phyloP scores from a whole-genome alignment of 2,113 vertebrate species.

The Cyanocitta stelleri region DNA sequence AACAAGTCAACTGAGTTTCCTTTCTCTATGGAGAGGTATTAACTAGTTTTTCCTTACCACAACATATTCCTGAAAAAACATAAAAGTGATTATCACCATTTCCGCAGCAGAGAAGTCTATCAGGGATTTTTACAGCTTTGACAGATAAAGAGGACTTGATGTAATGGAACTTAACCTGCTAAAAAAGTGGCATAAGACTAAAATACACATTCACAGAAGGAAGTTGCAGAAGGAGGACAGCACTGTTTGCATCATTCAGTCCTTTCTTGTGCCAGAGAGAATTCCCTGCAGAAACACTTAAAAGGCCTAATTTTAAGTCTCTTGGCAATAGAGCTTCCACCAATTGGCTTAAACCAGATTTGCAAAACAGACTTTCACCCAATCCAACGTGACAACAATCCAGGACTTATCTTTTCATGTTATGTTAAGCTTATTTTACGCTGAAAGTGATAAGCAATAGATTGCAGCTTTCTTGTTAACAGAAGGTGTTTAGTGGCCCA shows the following conservation, averaged over 20 bases:
- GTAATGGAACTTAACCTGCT: not conserved
- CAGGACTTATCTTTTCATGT: not conserved
- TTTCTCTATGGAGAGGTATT: not conserved
- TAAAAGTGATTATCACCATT: not conserved
- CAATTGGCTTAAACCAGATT: not conserved
- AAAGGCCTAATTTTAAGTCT: not conserved
- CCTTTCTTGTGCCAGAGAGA: not conserved
- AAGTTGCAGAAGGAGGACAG: not conserved
- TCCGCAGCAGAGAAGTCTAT: not conserved
- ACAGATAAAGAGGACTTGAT: not conserved
- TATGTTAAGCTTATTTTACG: not conserved
- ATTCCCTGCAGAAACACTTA: not conserved
- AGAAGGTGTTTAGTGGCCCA: not conserved
- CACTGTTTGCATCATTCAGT: not conserved
- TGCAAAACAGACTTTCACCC: not conserved
- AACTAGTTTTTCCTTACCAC: not conserved
- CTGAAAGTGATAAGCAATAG: not conserved
- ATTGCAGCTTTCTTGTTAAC: not conserved
- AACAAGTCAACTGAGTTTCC: not conserved
- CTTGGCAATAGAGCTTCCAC: not conserved
- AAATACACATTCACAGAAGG: not conserved
- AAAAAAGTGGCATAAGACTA: not conserved
- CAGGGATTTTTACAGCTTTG: not conserved
- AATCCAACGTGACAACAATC: not conserved
- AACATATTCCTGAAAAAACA: not conserved